Evolutionary conservation across 2,797 vertebrate genomes (phyloP).

Genomic region (Neoniphon sammara): DNA sequence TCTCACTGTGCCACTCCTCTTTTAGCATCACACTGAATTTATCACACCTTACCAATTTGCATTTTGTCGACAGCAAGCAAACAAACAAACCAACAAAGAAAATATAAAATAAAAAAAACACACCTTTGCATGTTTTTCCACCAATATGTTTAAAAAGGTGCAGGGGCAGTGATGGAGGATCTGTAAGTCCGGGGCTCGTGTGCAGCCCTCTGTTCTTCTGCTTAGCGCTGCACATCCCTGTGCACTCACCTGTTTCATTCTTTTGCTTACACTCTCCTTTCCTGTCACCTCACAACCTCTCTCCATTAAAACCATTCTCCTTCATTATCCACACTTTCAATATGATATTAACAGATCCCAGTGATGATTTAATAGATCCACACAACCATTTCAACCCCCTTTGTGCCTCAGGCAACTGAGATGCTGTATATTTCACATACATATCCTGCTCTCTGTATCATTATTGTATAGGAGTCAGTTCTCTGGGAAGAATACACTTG

Average conservation of each 20-base stretch:
- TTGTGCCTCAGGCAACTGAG: background rate
- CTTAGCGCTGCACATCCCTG: slow-evolving; percentile 30
- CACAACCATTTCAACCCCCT: background rate
- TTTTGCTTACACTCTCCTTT: slow-evolving; percentile 39
- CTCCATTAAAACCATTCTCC: slow-evolving; percentile 25
- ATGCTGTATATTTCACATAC: background rate
- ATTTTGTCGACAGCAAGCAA: too few species aligned
- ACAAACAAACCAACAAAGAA: too few species aligned
- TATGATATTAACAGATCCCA: slow-evolving; percentile 21
- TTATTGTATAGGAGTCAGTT: background rate
- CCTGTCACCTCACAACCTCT: background rate
- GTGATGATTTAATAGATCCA: slow-evolving; percentile 9
- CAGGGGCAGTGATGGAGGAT: too few species aligned
- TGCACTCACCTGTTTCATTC: slow-evolving; percentile 26
- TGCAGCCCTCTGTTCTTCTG: slow-evolving; percentile 25
- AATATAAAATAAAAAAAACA: too few species aligned
- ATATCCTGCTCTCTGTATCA: background rate
- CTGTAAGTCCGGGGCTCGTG: background rate
- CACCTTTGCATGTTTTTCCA: too few species aligned
- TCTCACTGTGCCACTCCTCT: too few species aligned
- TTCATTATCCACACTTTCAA: slow-evolving; percentile 16
- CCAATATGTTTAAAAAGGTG: too few species aligned
- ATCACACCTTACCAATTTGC: too few species aligned
- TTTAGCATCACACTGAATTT: too few species aligned
- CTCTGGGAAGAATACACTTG: background rate